Base-by-base conservation (phyloP, 1,140 invertebrate genomes). In the Contarinia nasturtii region DNA sequence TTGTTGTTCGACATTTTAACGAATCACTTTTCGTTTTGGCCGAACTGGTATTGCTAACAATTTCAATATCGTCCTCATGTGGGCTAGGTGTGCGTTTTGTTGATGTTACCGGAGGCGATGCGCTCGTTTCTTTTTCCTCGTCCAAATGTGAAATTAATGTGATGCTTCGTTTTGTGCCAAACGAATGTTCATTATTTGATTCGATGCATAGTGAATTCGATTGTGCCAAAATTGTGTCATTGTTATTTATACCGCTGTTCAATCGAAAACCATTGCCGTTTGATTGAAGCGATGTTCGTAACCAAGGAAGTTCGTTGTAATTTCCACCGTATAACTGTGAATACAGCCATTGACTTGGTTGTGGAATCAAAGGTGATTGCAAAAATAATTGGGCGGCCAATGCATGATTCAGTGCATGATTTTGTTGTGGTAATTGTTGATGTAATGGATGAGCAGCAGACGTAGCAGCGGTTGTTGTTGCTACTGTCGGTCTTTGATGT, bases 291-390 rank as follows among this genome's bases (percentile, higher is more conserved):
- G 2, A 53, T 18, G 50, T 56, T 19, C 61, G 60, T 50, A 73
- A 61, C 76, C 77, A 78, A 2, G 66, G 63, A 53, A 73, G 71
- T 53, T 76, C 76, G 46, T 68, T 65, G 51, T 76, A 76, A 46
- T 57, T 65, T 14, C 72, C 68, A 33, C 59, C 64, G 53, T 80
- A 80, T 2, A 82, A 65, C 54, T 80, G 78, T 0, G 76, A 77
- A 56, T 82, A 82, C 1, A 82, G 62, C 78, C 78, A 82, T 46
- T 79, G 78, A 33, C 76, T 76, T 1, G 78, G 76, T 2, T 77
- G 76, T n/a, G 77, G 76, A 36, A 80, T 55, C 8, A 82, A 61
- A 0, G 79, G 77, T 3, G 76, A 72, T 55, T 80, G 80, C 20
- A 82, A 62, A 54, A 82, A 80, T 36, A 82, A 61, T 58, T 77